Percentiles rank a stretch among this genome's conserved stretches.
Evolutionary conservation across 2,113 vertebrate species (phyloP).

Genomic region (Nematolebias whitei): DNA sequence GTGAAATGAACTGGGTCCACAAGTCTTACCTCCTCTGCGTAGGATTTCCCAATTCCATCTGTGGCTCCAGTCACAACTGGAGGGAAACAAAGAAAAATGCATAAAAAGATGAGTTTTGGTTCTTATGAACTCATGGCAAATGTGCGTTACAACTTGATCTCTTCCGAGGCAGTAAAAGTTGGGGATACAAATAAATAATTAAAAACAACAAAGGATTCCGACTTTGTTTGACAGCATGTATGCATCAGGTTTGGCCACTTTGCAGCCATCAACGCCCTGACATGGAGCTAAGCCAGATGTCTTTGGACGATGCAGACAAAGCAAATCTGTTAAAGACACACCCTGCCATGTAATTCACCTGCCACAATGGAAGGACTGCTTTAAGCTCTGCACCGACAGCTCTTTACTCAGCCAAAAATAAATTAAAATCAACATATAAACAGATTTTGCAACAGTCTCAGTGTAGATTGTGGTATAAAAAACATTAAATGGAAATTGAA

Average conservation of each 20-base stretch:
- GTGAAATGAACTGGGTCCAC: conserved; percentile 42
- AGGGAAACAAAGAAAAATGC: conserved; percentile 27
- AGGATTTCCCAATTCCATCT: conserved; percentile 96
- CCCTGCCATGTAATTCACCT: conserved; percentile 4
- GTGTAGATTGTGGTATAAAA: too few species aligned
- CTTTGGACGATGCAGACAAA: neutral
- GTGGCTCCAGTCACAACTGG: conserved; percentile 94
- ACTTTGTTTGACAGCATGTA: conserved; percentile 14
- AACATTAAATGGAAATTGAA: too few species aligned
- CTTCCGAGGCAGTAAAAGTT: too few species aligned
- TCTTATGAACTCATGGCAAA: neutral
- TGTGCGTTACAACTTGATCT: too few species aligned
- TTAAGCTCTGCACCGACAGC: neutral
- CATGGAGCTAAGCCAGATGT: neutral
- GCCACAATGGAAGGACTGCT: neutral
- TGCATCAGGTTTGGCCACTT: conserved; percentile 43
- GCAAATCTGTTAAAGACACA: conserved; percentile 3
- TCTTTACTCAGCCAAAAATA: neutral
- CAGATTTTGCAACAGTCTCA: too few species aligned
- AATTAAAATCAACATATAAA: neutral
- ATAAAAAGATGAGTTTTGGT: conserved; percentile 7
- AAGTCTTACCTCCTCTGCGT: conserved; percentile 90
- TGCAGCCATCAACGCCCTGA: neutral
- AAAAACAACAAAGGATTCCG: too few species aligned
- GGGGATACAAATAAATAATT: too few species aligned